Percentiles rank a stretch among this genome's conserved stretches.
Evolutionary conservation across 2,113 vertebrate species (phyloP).

Genomic region (Lucifuga dentata): DNA sequence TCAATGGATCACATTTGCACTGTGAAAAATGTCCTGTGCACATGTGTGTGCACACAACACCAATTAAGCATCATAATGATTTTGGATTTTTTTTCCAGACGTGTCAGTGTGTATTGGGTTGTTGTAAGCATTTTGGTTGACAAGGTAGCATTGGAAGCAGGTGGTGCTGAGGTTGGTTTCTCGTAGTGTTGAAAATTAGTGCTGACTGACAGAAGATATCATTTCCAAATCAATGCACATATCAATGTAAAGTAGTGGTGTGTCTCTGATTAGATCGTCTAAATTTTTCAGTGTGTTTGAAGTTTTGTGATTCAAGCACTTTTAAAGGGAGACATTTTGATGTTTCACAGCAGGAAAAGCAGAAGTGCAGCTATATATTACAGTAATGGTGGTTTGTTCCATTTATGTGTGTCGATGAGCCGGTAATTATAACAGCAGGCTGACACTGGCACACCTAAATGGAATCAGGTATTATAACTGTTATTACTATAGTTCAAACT

Average conservation of each 20-base stretch:
- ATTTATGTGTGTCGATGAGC: too few species aligned
- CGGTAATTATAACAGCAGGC: too few species aligned
- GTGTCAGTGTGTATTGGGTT: conserved; percentile 54
- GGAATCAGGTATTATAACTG: too few species aligned
- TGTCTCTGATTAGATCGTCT: conserved; percentile 35
- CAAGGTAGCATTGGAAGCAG: conserved; percentile 59
- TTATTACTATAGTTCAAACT: too few species aligned
- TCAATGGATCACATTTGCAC: conserved; percentile 41
- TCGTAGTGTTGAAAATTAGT: conserved; percentile 49
- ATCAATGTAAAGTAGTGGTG: conserved; percentile 32
- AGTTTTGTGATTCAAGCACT: conserved; percentile 26
- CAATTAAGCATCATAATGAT: conserved; percentile 75
- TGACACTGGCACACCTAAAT: too few species aligned
- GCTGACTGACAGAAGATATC: conserved; percentile 60
- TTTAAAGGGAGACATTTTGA: too few species aligned
- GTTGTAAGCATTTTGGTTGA: conserved; percentile 64
- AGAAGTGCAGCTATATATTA: too few species aligned
- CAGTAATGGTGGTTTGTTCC: too few species aligned
- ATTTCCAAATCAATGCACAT: conserved; percentile 50
- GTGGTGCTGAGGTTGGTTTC: conserved; percentile 28
- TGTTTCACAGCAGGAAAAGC: too few species aligned
- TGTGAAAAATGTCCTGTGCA: conserved; percentile 21
- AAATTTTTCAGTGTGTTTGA: conserved; percentile 14
- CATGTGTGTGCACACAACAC: conserved; percentile 30
- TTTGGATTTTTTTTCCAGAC: conserved; percentile 42